Percentiles rank a stretch among this genome's conserved stretches.
These are phyloP conservation scores for Melanerpes formicivorus DNA, from an alignment of 2,113 vertebrate genomes.

Conservation along the genomic window DNA sequence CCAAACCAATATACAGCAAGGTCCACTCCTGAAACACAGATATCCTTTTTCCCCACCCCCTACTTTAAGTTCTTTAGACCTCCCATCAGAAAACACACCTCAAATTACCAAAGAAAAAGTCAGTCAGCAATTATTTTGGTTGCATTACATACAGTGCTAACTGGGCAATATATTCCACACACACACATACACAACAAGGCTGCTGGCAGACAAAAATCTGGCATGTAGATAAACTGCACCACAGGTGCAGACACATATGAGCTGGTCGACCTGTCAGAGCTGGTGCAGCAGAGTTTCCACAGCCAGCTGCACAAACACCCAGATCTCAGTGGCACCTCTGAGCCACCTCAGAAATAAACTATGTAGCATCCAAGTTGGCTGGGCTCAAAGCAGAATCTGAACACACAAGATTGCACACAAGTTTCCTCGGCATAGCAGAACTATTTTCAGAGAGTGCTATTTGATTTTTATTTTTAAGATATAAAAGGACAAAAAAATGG, in stretches of 20 bases:
- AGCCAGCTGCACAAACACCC: constrained; percentile 26
- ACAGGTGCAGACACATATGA: not conserved
- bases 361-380: not conserved
- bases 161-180: not conserved
- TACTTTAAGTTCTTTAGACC: not conserved
- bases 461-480: not conserved
- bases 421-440: not conserved
- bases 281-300: not conserved
- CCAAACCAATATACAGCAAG: not conserved
- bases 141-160: not conserved
- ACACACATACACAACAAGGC: not conserved
- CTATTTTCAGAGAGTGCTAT: not conserved
- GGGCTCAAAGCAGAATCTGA: not conserved
- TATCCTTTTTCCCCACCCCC: not conserved
- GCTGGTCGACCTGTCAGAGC: not conserved
- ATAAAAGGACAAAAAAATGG: not conserved
- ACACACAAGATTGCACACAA: not conserved
- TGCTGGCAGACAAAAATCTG: not conserved
- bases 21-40: not conserved
- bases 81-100: not conserved
- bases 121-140: not conserved
- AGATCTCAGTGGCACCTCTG: not conserved
- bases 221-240: not conserved
- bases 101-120: not conserved
- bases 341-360: not conserved